Evolutionary conservation across 2,888 invertebrate genomes (phyloP), one percentile per base, ranked within the genome.

Genomic region (Plusia festucae): DNA sequence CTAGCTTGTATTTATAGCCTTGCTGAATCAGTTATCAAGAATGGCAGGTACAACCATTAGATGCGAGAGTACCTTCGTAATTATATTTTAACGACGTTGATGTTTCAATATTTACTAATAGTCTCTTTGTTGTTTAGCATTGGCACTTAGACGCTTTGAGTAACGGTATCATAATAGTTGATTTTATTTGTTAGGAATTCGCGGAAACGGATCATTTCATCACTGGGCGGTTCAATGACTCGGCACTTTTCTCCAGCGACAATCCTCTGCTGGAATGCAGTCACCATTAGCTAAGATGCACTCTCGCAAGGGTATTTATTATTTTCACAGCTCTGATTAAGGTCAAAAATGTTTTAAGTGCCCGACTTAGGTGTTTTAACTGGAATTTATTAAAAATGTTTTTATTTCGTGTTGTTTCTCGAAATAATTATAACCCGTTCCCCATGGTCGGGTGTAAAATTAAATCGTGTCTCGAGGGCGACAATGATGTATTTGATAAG

Each of bases 221-320:
- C 79, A 88, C 88, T 86, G 85, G 87, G 82, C 84, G 85, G 93
- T 93, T 93, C 93, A 92, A 89, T 88, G 93, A 93, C 93, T 90
- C 90, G 84, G 68, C 82, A 83, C 80, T 84, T 83, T 86, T 83
- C 88, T 81, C 82, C 75, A 82, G 79, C 85, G 85, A 85, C 85
- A 85, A 84, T 85, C 82, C 85, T 84, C 82, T 82, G 80, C 79
- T 79, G 91, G 91, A 91, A 91, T 91, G 91, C 90, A 87, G 89
- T 81, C 78, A 86, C 82, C 81, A 86, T 85, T 86, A 86, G 79
- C 82, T 76, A 81, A 73, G 76, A 68, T 68, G 68, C 57, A 65
- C 61, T 78, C 55, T 58, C 58, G 68, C 54, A 60, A 72, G 76
- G 61, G 73, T 74, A 77, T 86, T 83, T 84, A 79, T 79, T 81